phyloP scores from a whole-genome alignment of 2,797 vertebrate genomes.

The Pipistrellus pipistrellus region DNA sequence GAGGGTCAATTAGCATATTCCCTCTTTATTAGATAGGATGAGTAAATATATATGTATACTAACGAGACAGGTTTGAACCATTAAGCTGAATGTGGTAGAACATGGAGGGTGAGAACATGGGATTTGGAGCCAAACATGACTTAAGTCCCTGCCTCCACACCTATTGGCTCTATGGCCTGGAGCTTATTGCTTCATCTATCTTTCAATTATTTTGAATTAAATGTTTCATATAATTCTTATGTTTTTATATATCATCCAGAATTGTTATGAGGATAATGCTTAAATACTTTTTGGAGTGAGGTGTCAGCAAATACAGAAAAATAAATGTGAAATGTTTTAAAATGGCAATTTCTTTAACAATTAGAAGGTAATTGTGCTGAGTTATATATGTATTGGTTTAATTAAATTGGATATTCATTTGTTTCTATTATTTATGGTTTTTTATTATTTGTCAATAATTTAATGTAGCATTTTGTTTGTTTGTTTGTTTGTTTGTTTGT shows the following conservation, averaged over 20 bases:
- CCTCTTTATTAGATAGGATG: background rate
- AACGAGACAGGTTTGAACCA: background rate
- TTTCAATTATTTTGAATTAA: slow-evolving; percentile 27
- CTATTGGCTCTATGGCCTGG: background rate
- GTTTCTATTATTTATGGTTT: background rate
- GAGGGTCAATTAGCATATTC: no score
- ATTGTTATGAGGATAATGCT: background rate
- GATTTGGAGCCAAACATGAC: background rate
- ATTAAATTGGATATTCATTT: background rate
- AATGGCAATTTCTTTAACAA: background rate
- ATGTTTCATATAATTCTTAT: slow-evolving; percentile 13
- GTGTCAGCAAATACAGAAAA: slow-evolving; percentile 18
- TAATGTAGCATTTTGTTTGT: background rate
- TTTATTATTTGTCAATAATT: background rate
- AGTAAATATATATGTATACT: background rate
- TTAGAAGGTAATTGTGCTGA: background rate
- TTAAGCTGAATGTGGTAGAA: background rate
- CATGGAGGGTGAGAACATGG: background rate
- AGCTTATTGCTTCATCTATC: background rate
- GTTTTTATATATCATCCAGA: background rate
- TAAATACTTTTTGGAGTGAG: slow-evolving; percentile 33
- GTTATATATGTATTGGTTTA: background rate
- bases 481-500: background rate
- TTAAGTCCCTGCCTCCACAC: background rate
- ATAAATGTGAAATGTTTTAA: slow-evolving; percentile 3